Base-by-base conservation (phyloP, 2,113 vertebrate species). In the Macroglossus sobrinus region DNA sequence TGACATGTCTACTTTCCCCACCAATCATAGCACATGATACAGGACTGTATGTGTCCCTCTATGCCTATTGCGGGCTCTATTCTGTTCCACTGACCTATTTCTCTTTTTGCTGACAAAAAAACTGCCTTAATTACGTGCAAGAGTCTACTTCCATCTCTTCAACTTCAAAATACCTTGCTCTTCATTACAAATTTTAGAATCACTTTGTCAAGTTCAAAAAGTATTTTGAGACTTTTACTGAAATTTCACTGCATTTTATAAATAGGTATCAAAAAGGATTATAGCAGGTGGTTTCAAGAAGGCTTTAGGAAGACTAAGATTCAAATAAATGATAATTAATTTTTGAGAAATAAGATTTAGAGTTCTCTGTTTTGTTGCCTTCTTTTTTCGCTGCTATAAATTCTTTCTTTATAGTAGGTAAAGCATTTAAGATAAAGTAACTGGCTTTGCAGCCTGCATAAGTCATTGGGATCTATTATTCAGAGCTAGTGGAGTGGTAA, bases 381-480 rank as follows among this genome's bases (percentile, higher is more conserved):
- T 66, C 15, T 89, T 81, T 75, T 35, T 28, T 47, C 45, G n/a
- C 55, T 50, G 47, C 43, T 86, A 4, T 96, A 82, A 89, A 78
- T 93, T 78, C 86, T 95, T 90, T 91, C 63, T n/a, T 89, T 78
- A 16, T 21, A 53, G 45, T n/a, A 89, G 55, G 63, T 84, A 96
- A 93, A 86, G 89, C 53, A 93, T 75, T 94, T 84, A 92, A 95
- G 69, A 85, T 64, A n/a, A 94, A 95, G 69, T 35, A 94, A 79
- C 66, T 92, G 43, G 33, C 89, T 89, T 53, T 84, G 63, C 53
- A 87, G 45, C n/a, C 7, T 0, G 35, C 4, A 2, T 30, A 71
- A 84, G 85, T 94, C 81, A 97, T 0, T 74, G 35, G 30, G 55
- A 88, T 84, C 45, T 96, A 86, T 68, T 85, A 93, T 55, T 91